phyloP scores from a whole-genome alignment of 1,140 invertebrate species.

The Aphaenogaster ashmeadi region DNA sequence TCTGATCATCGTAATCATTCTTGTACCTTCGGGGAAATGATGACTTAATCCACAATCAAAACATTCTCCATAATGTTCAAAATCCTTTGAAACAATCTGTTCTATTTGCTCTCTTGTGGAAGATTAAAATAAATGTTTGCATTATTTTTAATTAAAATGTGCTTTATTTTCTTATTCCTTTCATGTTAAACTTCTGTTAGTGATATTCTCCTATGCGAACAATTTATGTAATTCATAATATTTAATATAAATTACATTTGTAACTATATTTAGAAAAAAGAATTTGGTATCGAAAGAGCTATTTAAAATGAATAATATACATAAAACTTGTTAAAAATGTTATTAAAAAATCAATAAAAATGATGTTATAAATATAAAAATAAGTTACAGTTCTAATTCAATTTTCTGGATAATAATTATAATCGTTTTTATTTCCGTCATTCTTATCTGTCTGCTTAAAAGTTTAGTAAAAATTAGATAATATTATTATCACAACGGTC shows the following conservation, averaged over 20 bases:
- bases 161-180: not conserved
- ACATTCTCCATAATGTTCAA: not conserved
- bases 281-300: not conserved
- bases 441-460: not conserved
- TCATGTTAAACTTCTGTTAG: not conserved
- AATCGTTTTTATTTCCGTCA: not conserved
- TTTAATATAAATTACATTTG: conserved; percentile 16
- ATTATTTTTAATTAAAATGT: conserved; percentile 28
- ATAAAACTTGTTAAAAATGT: not conserved
- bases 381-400: not conserved
- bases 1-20: conserved; percentile 76
- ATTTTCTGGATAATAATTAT: not conserved
- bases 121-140: conserved; percentile 5
- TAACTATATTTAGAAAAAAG: not conserved
- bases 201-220: not conserved
- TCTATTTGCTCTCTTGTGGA: not conserved
- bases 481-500: not conserved
- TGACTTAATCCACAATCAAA: not conserved
- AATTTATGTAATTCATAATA: not conserved
- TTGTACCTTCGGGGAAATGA: conserved; percentile 64
- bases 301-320: not conserved
- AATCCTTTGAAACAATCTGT: not conserved
- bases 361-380: conserved; percentile 25
- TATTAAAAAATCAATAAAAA: not conserved
- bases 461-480: conserved; percentile 10